Evolutionary conservation across 2,797 vertebrate genomes (phyloP), one percentile per base, ranked within the genome.

Genomic region (Xiphorhynchus erythropygius): DNA sequence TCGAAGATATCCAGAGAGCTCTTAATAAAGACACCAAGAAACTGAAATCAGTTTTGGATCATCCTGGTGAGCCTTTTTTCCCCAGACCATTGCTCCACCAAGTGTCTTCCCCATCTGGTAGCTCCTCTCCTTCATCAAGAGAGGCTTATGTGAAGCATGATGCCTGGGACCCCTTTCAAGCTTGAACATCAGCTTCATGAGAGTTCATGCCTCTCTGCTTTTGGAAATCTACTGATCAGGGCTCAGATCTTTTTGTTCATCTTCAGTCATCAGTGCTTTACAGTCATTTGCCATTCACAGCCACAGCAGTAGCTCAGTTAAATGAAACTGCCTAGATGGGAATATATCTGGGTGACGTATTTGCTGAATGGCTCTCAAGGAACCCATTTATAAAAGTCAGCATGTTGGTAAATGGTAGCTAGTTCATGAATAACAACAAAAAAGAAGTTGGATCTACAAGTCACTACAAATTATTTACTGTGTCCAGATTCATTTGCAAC

Each of bases 351-450:
- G 2, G 0, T 44, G 53, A 28, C 0, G 1, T 67, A 59, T 74
- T 89, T 52, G 41, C 41, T 59, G 77, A 83, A n/a, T 2, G 2
- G 11, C 23, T 82, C 89, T 78, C 74, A 89, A 84, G 82, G 30
- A 93, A 39, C 62, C 89, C 3, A 70, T 89, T 91, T 90, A 21
- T 94, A 73, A 67, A 92, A 92, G 77, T 87, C 76, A 91, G 69
- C 23, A 7, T 65, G 42, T 44, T 88, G 39, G 79, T 90, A 69
- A 84, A 65, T 94, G 69, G 90, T 89, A 95, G 90, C 88, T 84
- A 24, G 56, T 16, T 90, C 86, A 62, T 2, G 2, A 84, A 35
- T 49, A 92, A 69, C 27, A 92, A 87, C 52, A 89, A 32, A 73
- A 87, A 93, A 82, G 33, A 44, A 50, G 10, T 33, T 67, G 82